These are phyloP conservation scores for Acrocephalus scirpaceus DNA, from an alignment of 2,797 vertebrate species.

Conservation along the genomic window DNA sequence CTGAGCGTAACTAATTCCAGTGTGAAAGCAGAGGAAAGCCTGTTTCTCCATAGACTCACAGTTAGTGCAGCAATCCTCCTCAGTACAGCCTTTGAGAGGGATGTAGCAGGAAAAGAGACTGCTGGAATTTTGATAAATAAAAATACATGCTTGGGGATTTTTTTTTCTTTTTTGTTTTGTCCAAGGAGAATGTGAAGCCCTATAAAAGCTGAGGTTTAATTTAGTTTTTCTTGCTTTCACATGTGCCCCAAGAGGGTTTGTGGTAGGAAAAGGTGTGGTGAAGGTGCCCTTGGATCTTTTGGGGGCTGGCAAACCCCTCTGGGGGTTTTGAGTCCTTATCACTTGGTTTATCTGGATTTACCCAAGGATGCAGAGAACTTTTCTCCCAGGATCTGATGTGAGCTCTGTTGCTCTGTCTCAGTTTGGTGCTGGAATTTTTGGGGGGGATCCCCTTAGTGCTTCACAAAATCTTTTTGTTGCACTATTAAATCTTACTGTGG, in stretches of 20 bases:
- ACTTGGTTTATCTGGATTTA: not conserved
- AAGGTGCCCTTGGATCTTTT: not conserved
- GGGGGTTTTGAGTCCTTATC: not conserved
- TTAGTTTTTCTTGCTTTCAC: not conserved
- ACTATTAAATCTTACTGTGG: rapidly evolving
- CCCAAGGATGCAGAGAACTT: not conserved
- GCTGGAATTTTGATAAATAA: not conserved
- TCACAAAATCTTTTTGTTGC: not conserved
- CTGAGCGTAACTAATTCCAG: constrained; percentile 20
- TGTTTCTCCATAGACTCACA: not conserved
- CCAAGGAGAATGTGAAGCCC: not conserved
- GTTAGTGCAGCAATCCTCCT: not conserved
- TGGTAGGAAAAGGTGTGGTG: not conserved
- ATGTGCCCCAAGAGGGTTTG: rapidly evolving
- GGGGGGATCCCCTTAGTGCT: rapidly evolving
- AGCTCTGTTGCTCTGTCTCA: not conserved
- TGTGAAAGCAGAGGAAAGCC: not conserved
- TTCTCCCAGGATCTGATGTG: rapidly evolving
- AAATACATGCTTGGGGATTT: not conserved
- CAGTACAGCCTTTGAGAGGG: not conserved
- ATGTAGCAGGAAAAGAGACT: not conserved
- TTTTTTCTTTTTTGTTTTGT: not conserved
- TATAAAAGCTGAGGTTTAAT: not conserved
- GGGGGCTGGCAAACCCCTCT: not conserved
- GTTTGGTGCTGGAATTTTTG: not conserved